A percentile compares a stretch with the other conserved stretches of the same genome.
phyloP scores from a whole-genome alignment of 64 coral and sea anemone species.

The Anthopleura sola region DNA sequence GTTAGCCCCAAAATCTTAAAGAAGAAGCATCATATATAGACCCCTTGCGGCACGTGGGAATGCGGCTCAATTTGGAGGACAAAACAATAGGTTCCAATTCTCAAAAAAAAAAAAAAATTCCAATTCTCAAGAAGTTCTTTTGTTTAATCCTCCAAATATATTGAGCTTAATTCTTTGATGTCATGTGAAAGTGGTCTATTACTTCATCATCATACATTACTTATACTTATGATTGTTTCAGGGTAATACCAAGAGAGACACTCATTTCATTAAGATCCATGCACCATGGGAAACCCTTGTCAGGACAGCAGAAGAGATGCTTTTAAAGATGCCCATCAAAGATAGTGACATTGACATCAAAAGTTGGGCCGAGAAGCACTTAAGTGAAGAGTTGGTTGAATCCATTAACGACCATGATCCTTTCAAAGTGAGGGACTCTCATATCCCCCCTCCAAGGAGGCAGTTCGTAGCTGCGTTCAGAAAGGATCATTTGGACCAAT shows the following conservation, averaged over 20 bases:
- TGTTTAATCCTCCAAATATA: too few relatives aligned
- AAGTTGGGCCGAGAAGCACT: constrained; percentile 71
- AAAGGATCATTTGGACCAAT: constrained; percentile 59
- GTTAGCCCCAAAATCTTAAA: too few relatives aligned
- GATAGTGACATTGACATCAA: constrained; percentile 77
- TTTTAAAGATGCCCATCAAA: constrained; percentile 95
- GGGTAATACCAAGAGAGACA: constrained; percentile 58
- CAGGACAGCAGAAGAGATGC: constrained; percentile 80
- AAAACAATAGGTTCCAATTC: too few relatives aligned
- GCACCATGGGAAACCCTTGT: constrained; percentile 63
- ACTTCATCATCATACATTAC: too few relatives aligned
- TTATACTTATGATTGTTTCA: background rate
- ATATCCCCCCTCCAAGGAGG: constrained; percentile 39
- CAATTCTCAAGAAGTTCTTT: too few relatives aligned
- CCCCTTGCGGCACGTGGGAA: too few relatives aligned
- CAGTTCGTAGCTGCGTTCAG: constrained; percentile 79
- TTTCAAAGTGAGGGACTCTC: constrained; percentile 55
- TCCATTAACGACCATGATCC: constrained; percentile 56
- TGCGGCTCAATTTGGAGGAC: too few relatives aligned
- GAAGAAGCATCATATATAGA: too few relatives aligned
- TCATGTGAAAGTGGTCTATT: too few relatives aligned
- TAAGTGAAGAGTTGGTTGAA: constrained; percentile 40
- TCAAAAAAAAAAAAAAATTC: too few relatives aligned
- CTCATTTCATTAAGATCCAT: constrained; percentile 86
- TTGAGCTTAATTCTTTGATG: too few relatives aligned